Percentiles rank a stretch among this genome's conserved stretches.
These are phyloP conservation scores for Ophion ventricosus DNA, from an alignment of 2,888 invertebrate species.

Conservation along the genomic window DNA sequence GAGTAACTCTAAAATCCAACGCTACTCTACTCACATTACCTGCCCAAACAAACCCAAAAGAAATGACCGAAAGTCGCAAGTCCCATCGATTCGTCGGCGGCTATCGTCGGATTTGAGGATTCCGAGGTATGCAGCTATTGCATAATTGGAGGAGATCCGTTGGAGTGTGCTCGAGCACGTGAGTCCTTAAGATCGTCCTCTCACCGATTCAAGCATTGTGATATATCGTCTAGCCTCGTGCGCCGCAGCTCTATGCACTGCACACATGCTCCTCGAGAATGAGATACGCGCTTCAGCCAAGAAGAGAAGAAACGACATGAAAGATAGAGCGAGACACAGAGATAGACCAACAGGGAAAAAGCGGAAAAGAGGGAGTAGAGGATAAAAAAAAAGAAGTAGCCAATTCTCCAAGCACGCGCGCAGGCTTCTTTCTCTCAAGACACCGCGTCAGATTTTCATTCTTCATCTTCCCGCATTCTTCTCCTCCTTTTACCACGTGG, in stretches of 20 bases:
- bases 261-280: conserved; percentile 18
- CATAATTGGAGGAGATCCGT: conserved; percentile 47
- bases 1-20: no score
- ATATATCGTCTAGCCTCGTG: conserved; percentile 34
- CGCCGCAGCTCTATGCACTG: neutral
- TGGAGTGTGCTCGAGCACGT: conserved; percentile 42
- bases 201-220: conserved; percentile 18
- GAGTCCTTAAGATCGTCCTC: conserved; percentile 38
- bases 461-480: conserved; percentile 46
- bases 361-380: neutral
- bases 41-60: no score
- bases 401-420: conserved; percentile 46
- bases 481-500: conserved; percentile 45
- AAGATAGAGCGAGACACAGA: no score
- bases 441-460: conserved; percentile 29
- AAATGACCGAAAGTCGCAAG: no score
- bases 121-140: conserved; percentile 22
- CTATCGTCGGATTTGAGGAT: no score
- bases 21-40: no score
- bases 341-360: no score
- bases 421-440: conserved; percentile 40
- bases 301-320: neutral
- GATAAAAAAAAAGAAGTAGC: conserved; percentile 7
- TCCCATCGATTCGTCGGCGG: no score
- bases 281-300: conserved; percentile 32